These are phyloP conservation scores for Leptothorax acervorum DNA, from an alignment of 2,888 invertebrate species.

Conservation along the genomic window DNA sequence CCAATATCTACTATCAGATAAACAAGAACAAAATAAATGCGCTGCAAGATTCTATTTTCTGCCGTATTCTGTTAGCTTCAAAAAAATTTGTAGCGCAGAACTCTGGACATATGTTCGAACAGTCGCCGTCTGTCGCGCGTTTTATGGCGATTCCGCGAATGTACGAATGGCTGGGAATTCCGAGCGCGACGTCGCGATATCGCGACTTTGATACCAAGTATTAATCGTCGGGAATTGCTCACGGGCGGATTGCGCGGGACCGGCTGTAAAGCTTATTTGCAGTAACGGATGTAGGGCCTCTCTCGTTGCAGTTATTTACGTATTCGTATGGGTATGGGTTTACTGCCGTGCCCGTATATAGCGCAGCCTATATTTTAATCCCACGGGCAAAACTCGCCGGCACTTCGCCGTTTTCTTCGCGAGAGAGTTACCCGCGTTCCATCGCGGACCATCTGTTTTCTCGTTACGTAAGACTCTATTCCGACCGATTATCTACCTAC, in stretches of 20 bases:
- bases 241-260: constrained; percentile 14
- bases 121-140: background rate
- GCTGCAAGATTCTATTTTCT: background rate
- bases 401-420: constrained; percentile 17
- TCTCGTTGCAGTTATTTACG: constrained; percentile 46
- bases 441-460: constrained; percentile 33
- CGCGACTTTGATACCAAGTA: constrained; percentile 39
- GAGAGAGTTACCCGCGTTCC: background rate
- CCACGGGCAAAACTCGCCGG: background rate
- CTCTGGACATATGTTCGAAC: background rate
- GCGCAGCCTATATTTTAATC: constrained; percentile 27
- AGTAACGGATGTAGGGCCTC: constrained; percentile 33
- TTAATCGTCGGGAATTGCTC: constrained; percentile 46
- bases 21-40: background rate
- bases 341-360: constrained; percentile 12
- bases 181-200: constrained; percentile 18
- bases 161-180: constrained; percentile 30
- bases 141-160: constrained; percentile 8
- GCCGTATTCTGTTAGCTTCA: background rate
- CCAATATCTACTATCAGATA: background rate
- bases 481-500: constrained; percentile 38
- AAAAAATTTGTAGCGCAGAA: background rate
- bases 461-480: constrained; percentile 50
- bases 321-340: background rate
- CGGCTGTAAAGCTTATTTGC: constrained; percentile 37